These are phyloP conservation scores for Oncorhynchus tshawytscha DNA, from an alignment of 2,113 vertebrate genomes.

Conservation along the genomic window DNA sequence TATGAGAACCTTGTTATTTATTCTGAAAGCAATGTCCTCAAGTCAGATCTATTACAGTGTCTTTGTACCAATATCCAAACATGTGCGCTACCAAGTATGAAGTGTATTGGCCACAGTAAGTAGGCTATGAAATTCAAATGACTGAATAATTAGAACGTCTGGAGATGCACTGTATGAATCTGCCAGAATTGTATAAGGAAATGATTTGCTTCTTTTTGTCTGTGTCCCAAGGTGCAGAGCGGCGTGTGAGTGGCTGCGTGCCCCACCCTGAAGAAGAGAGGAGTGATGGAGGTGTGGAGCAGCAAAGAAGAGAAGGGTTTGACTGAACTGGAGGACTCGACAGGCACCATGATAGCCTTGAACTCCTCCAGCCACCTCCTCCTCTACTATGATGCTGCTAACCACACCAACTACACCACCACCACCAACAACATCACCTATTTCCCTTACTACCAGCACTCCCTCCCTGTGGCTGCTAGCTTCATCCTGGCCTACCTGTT, in stretches of 20 bases:
- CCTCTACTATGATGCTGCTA: neutral
- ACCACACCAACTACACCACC: slow-evolving; percentile 26
- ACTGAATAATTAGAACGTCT: no score
- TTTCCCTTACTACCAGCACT: slow-evolving; percentile 78
- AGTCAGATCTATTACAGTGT: no score
- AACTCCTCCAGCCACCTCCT: slow-evolving; percentile 30
- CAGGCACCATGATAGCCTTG: neutral
- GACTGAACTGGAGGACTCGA: slow-evolving; percentile 44
- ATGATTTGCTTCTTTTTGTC: neutral
- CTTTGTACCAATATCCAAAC: no score
- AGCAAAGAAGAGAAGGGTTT: slow-evolving; percentile 20
- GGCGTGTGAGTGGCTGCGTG: neutral
- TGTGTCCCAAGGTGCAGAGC: neutral
- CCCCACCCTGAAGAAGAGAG: neutral
- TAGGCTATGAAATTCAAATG: no score
- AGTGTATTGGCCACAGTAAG: no score
- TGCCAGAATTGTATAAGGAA: no score
- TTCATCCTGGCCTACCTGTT: slow-evolving; percentile 76
- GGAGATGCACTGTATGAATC: no score
- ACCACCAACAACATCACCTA: slow-evolving; percentile 59
- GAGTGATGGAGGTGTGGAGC: slow-evolving; percentile 49
- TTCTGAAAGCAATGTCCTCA: no score
- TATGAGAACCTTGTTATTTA: no score
- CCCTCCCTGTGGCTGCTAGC: slow-evolving; percentile 66
- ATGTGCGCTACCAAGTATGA: no score